phyloP scores from a whole-genome alignment of 2,113 vertebrate species.

The Perca flavescens region DNA sequence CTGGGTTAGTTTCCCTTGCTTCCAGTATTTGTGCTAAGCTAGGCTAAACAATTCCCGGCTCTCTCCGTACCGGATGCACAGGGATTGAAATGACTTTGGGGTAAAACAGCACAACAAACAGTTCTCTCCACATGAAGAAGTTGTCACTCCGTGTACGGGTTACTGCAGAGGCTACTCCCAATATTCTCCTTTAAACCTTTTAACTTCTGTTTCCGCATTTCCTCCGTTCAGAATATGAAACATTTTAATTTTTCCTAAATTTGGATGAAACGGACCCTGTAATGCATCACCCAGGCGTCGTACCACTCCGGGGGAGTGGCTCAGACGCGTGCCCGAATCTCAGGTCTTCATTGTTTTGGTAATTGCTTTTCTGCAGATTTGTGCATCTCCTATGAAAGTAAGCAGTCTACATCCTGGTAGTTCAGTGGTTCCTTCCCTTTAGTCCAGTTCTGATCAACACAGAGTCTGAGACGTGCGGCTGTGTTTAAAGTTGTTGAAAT shows the following conservation, averaged over 20 bases:
- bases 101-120: not conserved
- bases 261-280: not conserved
- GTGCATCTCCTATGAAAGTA: no score
- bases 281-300: no score
- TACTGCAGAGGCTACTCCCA: not conserved
- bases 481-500: no score
- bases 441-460: no score
- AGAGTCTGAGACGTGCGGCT: no score
- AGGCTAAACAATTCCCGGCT: not conserved
- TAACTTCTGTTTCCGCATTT: not conserved
- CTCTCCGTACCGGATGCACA: no score
- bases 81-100: not conserved
- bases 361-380: not conserved
- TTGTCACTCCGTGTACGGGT: not conserved
- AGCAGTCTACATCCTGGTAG: rapidly evolving
- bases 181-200: not conserved
- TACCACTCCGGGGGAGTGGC: no score
- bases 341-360: no score
- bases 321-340: no score
- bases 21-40: not conserved
- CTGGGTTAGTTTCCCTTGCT: not conserved
- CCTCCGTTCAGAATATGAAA: not conserved
- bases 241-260: not conserved
- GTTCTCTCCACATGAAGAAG: not conserved
- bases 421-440: no score